Percentiles rank a stretch among this genome's conserved stretches.
These are phyloP conservation scores for Dermolepida albohirtum DNA, from an alignment of 2,888 invertebrate species.

Conservation along the genomic window DNA sequence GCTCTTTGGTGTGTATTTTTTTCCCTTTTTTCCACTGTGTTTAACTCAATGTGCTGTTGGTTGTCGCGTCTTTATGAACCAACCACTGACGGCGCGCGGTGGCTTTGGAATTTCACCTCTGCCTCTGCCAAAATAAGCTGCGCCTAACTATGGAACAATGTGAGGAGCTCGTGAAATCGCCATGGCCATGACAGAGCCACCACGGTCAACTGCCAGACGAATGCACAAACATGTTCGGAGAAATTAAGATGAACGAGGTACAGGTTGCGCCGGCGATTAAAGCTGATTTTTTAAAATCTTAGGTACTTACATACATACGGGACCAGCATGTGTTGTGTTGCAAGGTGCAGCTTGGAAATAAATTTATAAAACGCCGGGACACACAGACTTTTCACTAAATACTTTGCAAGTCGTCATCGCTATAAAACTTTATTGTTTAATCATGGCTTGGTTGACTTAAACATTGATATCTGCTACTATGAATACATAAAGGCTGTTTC, in stretches of 20 bases:
- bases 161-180: constrained; percentile 45
- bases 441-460: too few species aligned
- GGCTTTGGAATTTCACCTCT: constrained; percentile 31
- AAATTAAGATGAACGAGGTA: constrained; percentile 47
- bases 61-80: background rate
- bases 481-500: too few species aligned
- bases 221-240: constrained; percentile 44
- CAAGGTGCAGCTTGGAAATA: too few species aligned
- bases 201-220: constrained; percentile 48
- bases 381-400: too few species aligned
- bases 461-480: too few species aligned
- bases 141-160: constrained; percentile 31
- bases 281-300: constrained; percentile 13
- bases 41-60: background rate
- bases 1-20: background rate
- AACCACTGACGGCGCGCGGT: background rate
- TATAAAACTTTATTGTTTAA: too few species aligned
- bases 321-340: too few species aligned
- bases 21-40: background rate
- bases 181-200: constrained; percentile 47
- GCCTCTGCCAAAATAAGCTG: constrained; percentile 41
- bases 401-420: too few species aligned
- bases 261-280: constrained; percentile 13
- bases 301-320: background rate
- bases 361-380: too few species aligned